Evolutionary conservation across 1,140 invertebrate species (phyloP).

Genomic region (Eumaeus atala): DNA sequence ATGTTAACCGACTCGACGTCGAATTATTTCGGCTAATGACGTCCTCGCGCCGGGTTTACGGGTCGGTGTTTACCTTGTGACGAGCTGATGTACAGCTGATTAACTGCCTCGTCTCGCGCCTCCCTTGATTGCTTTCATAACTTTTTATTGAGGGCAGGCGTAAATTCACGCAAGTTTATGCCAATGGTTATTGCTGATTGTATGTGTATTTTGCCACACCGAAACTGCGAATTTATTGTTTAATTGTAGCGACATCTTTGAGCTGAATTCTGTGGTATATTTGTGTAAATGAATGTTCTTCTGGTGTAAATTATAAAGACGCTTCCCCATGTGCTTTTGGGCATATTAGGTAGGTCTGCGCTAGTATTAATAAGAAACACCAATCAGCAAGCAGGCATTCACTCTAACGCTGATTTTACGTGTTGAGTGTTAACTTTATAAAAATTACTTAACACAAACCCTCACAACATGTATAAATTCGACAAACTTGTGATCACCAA

Average conservation of each 20-base stretch:
- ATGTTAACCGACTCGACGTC: conserved; percentile 3
- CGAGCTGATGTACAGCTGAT: neutral
- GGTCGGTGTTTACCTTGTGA: conserved; percentile 12
- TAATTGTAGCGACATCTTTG: neutral
- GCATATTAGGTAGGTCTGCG: no score
- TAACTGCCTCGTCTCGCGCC: conserved; percentile 13
- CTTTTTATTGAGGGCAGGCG: conserved; percentile 1
- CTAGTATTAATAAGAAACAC: no score
- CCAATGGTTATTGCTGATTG: neutral
- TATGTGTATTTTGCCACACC: neutral
- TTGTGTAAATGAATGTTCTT: no score
- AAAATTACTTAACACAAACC: neutral
- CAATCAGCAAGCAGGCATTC: no score
- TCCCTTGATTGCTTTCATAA: conserved; percentile 13
- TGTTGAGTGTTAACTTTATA: no score
- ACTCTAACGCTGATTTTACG: no score
- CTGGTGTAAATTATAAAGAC: no score
- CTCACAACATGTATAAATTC: neutral
- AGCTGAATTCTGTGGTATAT: no score
- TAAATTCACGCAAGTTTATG: conserved; percentile 3
- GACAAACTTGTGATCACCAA: neutral
- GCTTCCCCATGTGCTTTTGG: no score
- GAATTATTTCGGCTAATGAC: conserved; percentile 4
- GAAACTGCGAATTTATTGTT: neutral
- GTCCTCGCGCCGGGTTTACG: conserved; percentile 1